Evolutionary conservation across 2,113 vertebrate genomes (phyloP).

Genomic region (Acinonyx jubatus): DNA sequence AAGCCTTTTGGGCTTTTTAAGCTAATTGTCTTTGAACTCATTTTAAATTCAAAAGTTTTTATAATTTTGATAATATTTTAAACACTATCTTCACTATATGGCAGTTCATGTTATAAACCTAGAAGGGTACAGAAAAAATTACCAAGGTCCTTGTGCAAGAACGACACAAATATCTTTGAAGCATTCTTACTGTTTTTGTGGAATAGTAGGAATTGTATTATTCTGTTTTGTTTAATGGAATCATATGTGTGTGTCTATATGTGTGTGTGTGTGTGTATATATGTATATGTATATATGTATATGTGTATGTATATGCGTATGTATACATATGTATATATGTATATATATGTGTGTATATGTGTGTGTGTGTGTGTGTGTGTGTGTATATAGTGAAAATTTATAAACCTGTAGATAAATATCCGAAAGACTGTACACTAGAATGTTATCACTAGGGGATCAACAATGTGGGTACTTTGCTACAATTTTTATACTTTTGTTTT

Average conservation of each 20-base stretch:
- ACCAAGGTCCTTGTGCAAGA: neutral
- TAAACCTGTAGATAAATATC: neutral
- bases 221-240: conserved; percentile 32
- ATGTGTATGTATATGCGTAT: neutral
- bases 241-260: neutral
- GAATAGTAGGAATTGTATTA: neutral
- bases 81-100: conserved; percentile 52
- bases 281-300: too few relatives aligned
- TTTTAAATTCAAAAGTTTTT: conserved; percentile 77
- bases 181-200: conserved; percentile 3
- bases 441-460: neutral
- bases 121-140: conserved; percentile 43
- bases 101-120: conserved; percentile 47
- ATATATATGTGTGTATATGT: neutral
- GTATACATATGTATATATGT: too few relatives aligned
- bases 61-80: conserved; percentile 78
- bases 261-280: neutral
- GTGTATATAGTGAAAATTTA: neutral
- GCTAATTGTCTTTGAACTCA: conserved; percentile 80
- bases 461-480: neutral
- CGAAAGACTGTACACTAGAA: neutral
- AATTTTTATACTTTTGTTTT: conserved; percentile 23
- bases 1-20: conserved; percentile 80
- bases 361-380: neutral
- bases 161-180: conserved; percentile 26